Evolutionary conservation across 2,888 invertebrate species (phyloP).

Genomic region (Phortica okadai): DNA sequence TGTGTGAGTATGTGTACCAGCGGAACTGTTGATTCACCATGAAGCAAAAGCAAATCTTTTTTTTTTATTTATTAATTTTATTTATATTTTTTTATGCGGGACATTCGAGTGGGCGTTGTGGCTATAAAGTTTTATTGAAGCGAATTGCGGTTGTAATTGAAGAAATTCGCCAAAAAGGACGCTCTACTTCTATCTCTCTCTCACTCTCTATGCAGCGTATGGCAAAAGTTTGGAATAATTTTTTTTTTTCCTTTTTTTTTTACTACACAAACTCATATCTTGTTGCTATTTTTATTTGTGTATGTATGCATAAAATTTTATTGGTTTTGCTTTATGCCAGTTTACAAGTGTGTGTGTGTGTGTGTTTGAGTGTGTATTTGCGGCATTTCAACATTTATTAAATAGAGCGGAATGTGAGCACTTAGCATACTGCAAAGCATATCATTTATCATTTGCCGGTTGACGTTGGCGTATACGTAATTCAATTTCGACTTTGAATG

Average conservation of each 20-base stretch:
- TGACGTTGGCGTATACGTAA: slow-evolving; percentile 42
- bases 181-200: background rate
- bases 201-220: background rate
- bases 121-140: slow-evolving; percentile 15
- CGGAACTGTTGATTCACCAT: background rate
- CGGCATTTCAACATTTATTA: background rate
- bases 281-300: background rate
- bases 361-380: background rate
- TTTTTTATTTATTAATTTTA: slow-evolving; percentile 4
- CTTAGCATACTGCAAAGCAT: slow-evolving; percentile 2
- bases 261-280: background rate
- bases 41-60: background rate
- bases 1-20: too few relatives aligned
- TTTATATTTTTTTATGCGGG: background rate
- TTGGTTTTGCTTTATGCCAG: background rate
- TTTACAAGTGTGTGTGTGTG: background rate
- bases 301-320: background rate
- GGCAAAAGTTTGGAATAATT: background rate
- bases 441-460: slow-evolving; percentile 54
- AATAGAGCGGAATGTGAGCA: background rate
- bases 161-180: slow-evolving; percentile 1
- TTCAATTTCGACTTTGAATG: slow-evolving; percentile 53
- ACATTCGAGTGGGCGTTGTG: background rate
- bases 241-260: too few relatives aligned
- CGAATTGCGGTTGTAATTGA: slow-evolving; percentile 20